A percentile compares a stretch with the other conserved stretches of the same genome.
Conservation (phyloP, 2,797 vertebrate species). For the Myiothlypis coronata region DNA sequence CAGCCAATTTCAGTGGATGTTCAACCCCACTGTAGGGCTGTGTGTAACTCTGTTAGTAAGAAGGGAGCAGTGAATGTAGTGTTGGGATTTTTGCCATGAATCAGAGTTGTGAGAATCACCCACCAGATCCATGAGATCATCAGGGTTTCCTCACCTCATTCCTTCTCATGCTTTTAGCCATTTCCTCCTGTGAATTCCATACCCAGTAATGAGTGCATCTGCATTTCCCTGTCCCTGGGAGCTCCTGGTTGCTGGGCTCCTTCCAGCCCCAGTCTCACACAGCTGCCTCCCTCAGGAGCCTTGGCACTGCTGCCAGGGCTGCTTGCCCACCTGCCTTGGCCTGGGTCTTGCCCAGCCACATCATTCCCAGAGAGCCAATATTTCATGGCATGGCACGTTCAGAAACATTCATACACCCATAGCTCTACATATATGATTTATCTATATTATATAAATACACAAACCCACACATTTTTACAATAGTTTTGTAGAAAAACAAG, state of each 20-base stretch:
- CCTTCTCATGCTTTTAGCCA: neutral
- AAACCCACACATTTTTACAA: neutral
- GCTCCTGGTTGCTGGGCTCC: neutral
- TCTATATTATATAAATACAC: neutral
- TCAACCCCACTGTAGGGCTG: neutral
- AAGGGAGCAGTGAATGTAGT: neutral
- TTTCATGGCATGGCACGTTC: neutral
- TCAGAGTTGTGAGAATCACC: neutral
- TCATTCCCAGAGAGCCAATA: neutral
- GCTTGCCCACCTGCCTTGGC: conserved; percentile 43
- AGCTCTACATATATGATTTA: accelerated
- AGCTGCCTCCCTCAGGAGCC: conserved; percentile 29
- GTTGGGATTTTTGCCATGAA: neutral
- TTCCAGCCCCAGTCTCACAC: neutral
- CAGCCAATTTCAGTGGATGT: neutral
- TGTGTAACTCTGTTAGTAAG: neutral
- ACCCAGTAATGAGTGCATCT: neutral
- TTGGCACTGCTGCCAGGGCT: conserved; percentile 54
- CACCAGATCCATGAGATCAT: neutral
- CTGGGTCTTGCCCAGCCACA: neutral
- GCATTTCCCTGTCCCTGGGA: neutral
- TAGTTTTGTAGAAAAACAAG: neutral
- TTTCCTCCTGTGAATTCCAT: neutral
- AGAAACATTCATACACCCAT: neutral
- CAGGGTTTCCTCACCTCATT: neutral